Conservation (phyloP, 37 sponge, comb jelly and placozoan genomes). For the Aplysina aerophoba region DNA sequence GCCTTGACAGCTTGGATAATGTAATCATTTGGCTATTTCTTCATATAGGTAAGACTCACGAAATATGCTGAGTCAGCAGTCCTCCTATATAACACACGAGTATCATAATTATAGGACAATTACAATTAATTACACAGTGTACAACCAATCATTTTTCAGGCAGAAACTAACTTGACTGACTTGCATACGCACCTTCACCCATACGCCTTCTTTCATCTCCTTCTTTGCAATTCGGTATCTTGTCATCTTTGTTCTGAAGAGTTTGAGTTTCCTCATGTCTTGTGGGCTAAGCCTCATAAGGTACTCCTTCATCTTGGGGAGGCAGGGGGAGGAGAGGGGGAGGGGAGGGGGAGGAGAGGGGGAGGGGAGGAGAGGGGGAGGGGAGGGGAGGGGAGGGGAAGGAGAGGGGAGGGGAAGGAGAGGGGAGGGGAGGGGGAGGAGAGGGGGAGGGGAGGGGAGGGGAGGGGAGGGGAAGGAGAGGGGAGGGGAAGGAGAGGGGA, state of each 20-base stretch:
- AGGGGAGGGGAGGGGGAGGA: neutral
- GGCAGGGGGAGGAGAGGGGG: neutral
- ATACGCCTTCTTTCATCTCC: constrained; percentile 5
- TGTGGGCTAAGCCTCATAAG: neutral
- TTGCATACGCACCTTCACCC: constrained; percentile 2
- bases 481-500: neutral
- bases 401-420: constrained; percentile 3
- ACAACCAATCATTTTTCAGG: too few species aligned
- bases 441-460: neutral
- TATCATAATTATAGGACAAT: too few species aligned
- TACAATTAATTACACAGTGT: too few species aligned
- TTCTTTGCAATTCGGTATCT: neutral
- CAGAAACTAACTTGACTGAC: too few species aligned
- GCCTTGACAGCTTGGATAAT: too few species aligned
- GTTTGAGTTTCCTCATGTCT: neutral
- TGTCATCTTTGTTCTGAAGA: neutral
- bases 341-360: constrained; percentile 1
- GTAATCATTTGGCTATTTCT: too few species aligned
- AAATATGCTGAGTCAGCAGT: too few species aligned
- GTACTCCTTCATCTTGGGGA: neutral
- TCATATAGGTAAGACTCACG: too few species aligned
- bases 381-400: constrained; percentile 27
- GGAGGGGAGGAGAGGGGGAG: constrained; percentile 10
- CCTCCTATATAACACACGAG: too few species aligned
- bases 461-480: neutral